Evolutionary conservation across 2,797 vertebrate species (phyloP).

Genomic region (Sylvilagus floridanus): DNA sequence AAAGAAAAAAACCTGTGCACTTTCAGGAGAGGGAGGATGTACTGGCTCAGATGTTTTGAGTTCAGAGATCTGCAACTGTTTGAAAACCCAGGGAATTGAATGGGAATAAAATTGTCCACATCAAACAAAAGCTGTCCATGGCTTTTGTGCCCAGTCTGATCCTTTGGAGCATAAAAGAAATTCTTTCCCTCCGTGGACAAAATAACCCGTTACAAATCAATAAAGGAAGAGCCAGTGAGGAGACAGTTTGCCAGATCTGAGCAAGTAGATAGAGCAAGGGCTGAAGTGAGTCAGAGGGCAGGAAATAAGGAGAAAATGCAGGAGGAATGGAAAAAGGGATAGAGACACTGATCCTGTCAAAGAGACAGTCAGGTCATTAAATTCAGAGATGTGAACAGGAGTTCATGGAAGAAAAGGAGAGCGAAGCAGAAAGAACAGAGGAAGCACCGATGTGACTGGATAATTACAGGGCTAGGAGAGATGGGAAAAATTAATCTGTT

Average conservation of each 20-base stretch:
- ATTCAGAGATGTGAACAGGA: not conserved
- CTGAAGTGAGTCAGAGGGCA: not conserved
- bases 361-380: no score
- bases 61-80: constrained; percentile 71
- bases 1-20: not conserved
- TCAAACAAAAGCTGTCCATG: constrained; percentile 64
- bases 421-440: not conserved
- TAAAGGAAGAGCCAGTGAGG: constrained; percentile 61
- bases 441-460: not conserved
- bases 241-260: constrained; percentile 49
- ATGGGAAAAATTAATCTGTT: not conserved
- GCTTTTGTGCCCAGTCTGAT: constrained; percentile 62
- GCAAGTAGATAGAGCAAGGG: not conserved
- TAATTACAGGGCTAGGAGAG: not conserved
- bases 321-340: not conserved
- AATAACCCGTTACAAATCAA: constrained; percentile 73
- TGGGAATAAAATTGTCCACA: constrained; percentile 77
- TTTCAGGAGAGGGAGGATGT: constrained; percentile 43
- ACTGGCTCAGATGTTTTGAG: constrained; percentile 63
- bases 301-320: no score
- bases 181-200: constrained; percentile 65
- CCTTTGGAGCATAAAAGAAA: constrained; percentile 73
- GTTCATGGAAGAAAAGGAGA: not conserved
- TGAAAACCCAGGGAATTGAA: constrained; percentile 72
- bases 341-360: not conserved